phyloP scores from a whole-genome alignment of 2,797 vertebrate genomes.

The Ataeniobius toweri region DNA sequence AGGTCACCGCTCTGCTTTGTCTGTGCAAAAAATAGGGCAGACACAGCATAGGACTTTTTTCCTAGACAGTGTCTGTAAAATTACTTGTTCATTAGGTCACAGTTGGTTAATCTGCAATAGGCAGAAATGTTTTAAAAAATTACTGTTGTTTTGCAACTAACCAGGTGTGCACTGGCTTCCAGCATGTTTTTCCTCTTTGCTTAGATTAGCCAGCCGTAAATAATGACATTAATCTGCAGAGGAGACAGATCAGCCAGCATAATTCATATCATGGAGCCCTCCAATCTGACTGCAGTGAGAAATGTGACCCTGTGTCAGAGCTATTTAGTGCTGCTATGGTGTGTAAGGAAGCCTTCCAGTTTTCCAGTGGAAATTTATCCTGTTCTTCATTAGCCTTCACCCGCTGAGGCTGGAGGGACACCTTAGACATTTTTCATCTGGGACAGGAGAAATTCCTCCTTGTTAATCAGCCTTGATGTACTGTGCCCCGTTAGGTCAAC shows the following conservation, averaged over 20 bases:
- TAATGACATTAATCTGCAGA: conserved; percentile 47
- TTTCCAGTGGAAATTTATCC: conserved; percentile 57
- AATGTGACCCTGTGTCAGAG: conserved; percentile 63
- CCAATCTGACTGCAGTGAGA: conserved; percentile 58
- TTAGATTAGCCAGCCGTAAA: conserved; percentile 52
- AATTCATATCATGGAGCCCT: conserved; percentile 41
- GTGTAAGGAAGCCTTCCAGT: conserved; percentile 56
- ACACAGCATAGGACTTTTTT: neutral
- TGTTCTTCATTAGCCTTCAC: conserved; percentile 44
- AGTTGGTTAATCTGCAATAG: neutral
- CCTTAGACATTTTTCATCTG: conserved; percentile 40
- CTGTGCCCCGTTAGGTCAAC: conserved; percentile 28
- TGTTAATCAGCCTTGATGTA: conserved; percentile 51
- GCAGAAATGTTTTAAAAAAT: neutral
- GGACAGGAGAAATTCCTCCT: conserved; percentile 44
- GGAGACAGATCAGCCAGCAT: conserved; percentile 43
- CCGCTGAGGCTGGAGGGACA: conserved; percentile 13
- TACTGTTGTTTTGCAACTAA: conserved; percentile 16
- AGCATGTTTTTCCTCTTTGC: conserved; percentile 14
- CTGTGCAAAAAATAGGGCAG: neutral
- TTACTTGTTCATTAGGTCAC: conserved; percentile 1
- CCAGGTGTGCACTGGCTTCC: conserved; percentile 45
- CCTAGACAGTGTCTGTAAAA: conserved; percentile 5
- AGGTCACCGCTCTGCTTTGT: conserved; percentile 15
- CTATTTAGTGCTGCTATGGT: conserved; percentile 48